Base-by-base conservation (phyloP, 1,140 invertebrate species). In the Drosophila setifemur region DNA sequence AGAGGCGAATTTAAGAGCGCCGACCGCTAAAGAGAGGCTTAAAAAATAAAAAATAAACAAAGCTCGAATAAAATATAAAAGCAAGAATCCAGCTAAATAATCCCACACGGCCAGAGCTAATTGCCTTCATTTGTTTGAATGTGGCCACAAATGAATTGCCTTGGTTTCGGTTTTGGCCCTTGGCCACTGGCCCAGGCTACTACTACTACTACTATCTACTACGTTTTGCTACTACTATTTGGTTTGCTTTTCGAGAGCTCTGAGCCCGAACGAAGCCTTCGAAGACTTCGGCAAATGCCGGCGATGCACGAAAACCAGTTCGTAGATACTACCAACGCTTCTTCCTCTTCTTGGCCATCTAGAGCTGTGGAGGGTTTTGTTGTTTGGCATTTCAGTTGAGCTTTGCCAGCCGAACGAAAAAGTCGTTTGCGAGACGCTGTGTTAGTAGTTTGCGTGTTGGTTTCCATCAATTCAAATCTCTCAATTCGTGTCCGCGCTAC, bases 391-490 rank as follows among this genome's bases (percentile, higher is more conserved):
- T 73, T 82, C 60, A 83, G 79, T 83, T 83, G 60, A 85, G 79
- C 79, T 83, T 79, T 85, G 79, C 52, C 79, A 78, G 73, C 64
- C 78, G 37, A 61, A 58, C 57, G 53, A 61, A 43, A 33, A 23
- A 78, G 81, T 73, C 68, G 73, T 73, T 42, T 44, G 44, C 60
- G 75, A n/a, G n/a, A 57, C 74, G 78, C 72, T 82, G 77, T 67
- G 76, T 55, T 42, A 75, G 77, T 42, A 75, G 77, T 45, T 50
- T 72, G 71, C 60, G 69, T 75, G 45, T 72, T 70, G 52, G 57
- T 42, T 40, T 58, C 43, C 26, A 26, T 37, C 53, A 43, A 61
- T 68, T 67, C 54, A 54, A 71, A 63, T 73, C 53, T 28, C 35
- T 40, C 54, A 58, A 8, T 18, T 64, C 61, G 61, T 66, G 61